phyloP scores from a whole-genome alignment of 1,140 invertebrate genomes.

The Bicyclus anynana region DNA sequence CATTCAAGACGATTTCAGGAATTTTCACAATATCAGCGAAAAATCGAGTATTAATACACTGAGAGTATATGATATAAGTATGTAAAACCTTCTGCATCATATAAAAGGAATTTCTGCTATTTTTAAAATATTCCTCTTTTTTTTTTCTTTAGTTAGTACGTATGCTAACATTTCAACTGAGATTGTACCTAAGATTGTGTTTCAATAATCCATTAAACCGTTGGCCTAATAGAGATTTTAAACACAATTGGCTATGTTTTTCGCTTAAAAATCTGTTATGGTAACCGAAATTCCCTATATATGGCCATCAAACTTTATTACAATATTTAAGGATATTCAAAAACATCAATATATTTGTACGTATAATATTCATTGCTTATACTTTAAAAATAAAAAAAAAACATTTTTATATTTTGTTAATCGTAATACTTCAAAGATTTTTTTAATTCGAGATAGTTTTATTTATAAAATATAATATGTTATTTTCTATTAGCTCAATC shows the following conservation, averaged over 20 bases:
- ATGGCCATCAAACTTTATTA: neutral
- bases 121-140: too few relatives aligned
- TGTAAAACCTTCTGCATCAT: neutral
- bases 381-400: neutral
- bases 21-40: slow-evolving; percentile 22
- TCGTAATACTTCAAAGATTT: too few relatives aligned
- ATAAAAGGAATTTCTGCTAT: neutral
- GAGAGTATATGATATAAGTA: slow-evolving; percentile 4
- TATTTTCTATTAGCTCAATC: slow-evolving; percentile 5
- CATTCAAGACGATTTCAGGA: slow-evolving; percentile 2
- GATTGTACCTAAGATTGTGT: too few relatives aligned
- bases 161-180: too few relatives aligned
- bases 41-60: slow-evolving; percentile 9
- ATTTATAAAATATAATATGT: neutral
- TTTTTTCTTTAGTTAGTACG: too few relatives aligned
- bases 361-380: neutral
- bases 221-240: too few relatives aligned
- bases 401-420: neutral
- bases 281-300: neutral
- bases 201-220: too few relatives aligned
- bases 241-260: too few relatives aligned
- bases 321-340: neutral
- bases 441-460: neutral
- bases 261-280: neutral
- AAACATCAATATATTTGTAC: slow-evolving; percentile 1